A percentile compares a stretch with the other conserved stretches of the same genome.
Conservation (phyloP, 2,797 vertebrate genomes). For the Rhynchonycteris naso region DNA sequence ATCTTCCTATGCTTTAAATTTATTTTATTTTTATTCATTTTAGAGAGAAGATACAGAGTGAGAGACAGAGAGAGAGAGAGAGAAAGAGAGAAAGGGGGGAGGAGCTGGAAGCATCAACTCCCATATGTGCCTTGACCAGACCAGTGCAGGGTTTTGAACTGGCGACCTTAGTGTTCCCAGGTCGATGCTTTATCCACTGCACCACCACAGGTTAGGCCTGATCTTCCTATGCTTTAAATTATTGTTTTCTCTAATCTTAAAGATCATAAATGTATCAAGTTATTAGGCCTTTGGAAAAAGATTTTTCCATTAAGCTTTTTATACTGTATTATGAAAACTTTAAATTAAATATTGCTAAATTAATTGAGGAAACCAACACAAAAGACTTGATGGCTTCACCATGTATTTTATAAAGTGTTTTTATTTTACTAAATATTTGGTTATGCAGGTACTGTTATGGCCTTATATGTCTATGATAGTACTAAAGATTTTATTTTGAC, state of each 20-base stretch:
- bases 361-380: neutral
- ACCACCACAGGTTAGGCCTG: too few species aligned
- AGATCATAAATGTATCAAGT: neutral
- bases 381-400: neutral
- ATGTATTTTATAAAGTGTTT: slow-evolving; percentile 13
- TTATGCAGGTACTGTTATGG: neutral
- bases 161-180: too few species aligned
- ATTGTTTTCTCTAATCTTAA: neutral
- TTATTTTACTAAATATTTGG: slow-evolving; percentile 3
- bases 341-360: slow-evolving; percentile 38
- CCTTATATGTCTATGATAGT: neutral
- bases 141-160: too few species aligned
- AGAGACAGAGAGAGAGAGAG: too few species aligned
- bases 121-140: too few species aligned
- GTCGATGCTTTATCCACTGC: too few species aligned
- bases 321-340: neutral
- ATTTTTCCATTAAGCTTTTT: neutral
- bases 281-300: neutral
- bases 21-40: too few species aligned
- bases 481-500: neutral
- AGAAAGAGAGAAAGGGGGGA: too few species aligned
- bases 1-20: neutral
- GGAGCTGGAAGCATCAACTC: too few species aligned
- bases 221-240: neutral
- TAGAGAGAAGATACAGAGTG: too few species aligned